These are phyloP conservation scores for Trichomalopsis sarcophagae DNA, from an alignment of 1,140 invertebrate genomes.

Conservation along the genomic window DNA sequence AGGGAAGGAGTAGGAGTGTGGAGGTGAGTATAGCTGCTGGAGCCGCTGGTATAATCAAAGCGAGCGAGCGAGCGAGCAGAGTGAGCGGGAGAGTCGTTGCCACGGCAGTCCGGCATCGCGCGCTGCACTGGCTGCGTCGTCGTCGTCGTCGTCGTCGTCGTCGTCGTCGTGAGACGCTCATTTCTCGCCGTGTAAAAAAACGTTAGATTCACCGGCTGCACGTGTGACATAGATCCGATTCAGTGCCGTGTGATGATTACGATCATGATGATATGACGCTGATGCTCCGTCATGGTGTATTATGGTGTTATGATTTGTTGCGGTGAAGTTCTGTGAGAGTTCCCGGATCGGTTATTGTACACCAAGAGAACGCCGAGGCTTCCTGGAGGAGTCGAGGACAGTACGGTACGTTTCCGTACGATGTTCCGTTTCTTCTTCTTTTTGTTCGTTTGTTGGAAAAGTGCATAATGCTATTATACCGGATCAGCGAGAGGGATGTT, in stretches of 20 bases:
- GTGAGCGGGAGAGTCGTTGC: slow-evolving; percentile 22
- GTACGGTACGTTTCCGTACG: slow-evolving; percentile 19
- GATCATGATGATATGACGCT: background rate
- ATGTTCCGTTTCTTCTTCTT: background rate
- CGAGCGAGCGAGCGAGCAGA: background rate
- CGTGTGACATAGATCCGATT: background rate
- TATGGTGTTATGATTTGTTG: background rate
- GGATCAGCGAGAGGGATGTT: background rate
- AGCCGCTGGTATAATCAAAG: background rate
- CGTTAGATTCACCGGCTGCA: too few relatives aligned
- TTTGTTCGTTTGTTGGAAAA: too few relatives aligned
- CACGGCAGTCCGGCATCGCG: slow-evolving; percentile 66
- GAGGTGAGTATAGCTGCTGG: slow-evolving; percentile 28
- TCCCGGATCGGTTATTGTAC: background rate
- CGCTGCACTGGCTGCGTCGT: slow-evolving; percentile 65
- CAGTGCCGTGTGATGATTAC: too few relatives aligned
- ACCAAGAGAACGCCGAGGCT: background rate
- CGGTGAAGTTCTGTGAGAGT: background rate
- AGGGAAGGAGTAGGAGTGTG: slow-evolving; percentile 4
- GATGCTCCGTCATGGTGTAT: background rate
- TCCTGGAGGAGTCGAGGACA: background rate
- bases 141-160: background rate
- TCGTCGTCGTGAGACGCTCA: background rate
- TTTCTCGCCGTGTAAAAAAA: too few relatives aligned
- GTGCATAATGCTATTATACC: background rate